Base-by-base conservation (phyloP, 2,113 vertebrate genomes). In the Perognathus longimembris region DNA sequence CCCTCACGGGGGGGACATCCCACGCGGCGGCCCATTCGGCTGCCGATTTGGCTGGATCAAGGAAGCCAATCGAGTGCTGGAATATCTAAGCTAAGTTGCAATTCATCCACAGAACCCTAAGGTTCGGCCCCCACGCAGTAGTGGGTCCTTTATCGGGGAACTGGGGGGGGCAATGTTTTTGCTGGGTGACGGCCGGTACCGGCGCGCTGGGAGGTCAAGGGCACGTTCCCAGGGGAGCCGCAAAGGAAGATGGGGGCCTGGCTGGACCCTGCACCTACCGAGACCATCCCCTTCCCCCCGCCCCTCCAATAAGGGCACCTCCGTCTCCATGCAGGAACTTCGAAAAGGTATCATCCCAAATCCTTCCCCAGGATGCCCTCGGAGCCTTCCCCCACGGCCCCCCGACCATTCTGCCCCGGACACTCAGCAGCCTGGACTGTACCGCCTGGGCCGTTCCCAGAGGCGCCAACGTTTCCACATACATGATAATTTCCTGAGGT, bases 111-210 rank as follows among this genome's bases (percentile, higher is more conserved):
- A 30, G 42, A 45, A 61, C 28, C 40, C 0, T 4, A n/a, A 36
- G 8, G 14, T 6, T 3, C 5, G 14, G 61, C 32, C 70, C n/a
- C 78, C 26, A 18, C 3, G 30, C 75, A 38, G 18, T 45, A 10
- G 34, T 28, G 28, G 14, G 21, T n/a, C 14, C 34, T n/a, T 45
- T 22, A 18, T 1, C 24, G 5, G 32, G 74, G 32, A 45, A 36
- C 2, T 1, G 2, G 2, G 38, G 50, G 32, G 67, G n/a, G 21
- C 50, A 64, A 21, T 22, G 5, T 38, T 38, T 28, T 9, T 11
- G 57, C n/a, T 78, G 3, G 7, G 4, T 1, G 9, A 0, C 1
- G 30, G 17, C 36, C 18, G 10, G 30, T 0, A 10, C 22, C 83
- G 5, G 1, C 38, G 54, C 70, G 10, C 66, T 17, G 28, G 2